Percentiles rank a stretch among this genome's conserved stretches.
Evolutionary conservation across 2,888 invertebrate species (phyloP).

Genomic region (Apamea crenata): DNA sequence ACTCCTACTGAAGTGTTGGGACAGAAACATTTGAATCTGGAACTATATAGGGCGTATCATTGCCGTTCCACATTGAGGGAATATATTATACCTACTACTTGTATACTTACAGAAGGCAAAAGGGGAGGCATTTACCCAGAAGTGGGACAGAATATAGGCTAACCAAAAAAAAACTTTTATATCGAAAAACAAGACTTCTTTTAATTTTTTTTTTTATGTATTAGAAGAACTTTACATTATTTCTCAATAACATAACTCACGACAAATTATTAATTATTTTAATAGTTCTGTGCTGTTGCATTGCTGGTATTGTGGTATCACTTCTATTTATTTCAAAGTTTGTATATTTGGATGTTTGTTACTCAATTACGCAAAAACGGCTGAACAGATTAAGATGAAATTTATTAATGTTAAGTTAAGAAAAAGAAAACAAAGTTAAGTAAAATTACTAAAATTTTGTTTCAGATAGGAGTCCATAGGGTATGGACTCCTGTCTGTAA

Average conservation of each 20-base stretch:
- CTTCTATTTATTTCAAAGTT: background rate
- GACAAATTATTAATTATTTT: background rate
- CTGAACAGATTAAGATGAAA: background rate
- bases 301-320: background rate
- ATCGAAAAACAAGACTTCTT: background rate
- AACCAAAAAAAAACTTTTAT: background rate
- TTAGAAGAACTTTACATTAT: background rate
- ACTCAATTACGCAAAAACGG: background rate
- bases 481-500: no score
- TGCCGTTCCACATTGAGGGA: no score
- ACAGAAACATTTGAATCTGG: slow-evolving; percentile 1
- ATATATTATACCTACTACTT: background rate
- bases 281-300: background rate
- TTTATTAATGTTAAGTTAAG: no score
- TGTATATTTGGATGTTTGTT: background rate
- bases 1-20: slow-evolving; percentile 28
- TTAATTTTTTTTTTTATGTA: no score
- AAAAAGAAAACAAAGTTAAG: no score
- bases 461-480: no score
- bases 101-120: background rate
- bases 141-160: no score
- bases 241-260: background rate
- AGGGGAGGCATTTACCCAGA: background rate
- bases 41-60: background rate
- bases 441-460: no score